Percentiles rank a stretch among this genome's conserved stretches.
phyloP scores from a whole-genome alignment of 2,797 vertebrate species.

The Paedocypris micromegethes region DNA sequence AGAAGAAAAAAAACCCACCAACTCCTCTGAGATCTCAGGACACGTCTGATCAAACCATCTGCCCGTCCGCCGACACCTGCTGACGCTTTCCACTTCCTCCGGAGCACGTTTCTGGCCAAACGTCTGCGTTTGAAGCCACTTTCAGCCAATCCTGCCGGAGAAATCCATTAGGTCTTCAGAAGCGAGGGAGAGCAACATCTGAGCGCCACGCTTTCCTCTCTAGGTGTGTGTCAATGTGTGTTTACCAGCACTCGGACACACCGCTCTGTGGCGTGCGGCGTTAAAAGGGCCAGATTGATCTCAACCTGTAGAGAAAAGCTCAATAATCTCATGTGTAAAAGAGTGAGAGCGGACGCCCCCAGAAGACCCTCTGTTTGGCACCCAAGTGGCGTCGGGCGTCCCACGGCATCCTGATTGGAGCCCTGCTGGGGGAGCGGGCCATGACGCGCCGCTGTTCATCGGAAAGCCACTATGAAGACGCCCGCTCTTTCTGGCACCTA shows the following conservation, averaged over 20 bases:
- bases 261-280: slow-evolving; percentile 45
- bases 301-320: slow-evolving; percentile 65
- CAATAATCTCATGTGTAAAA: slow-evolving; percentile 52
- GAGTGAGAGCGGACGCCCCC: slow-evolving; percentile 15
- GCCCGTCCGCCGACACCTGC: no score
- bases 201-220: background rate
- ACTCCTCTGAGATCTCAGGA: no score
- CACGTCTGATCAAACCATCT: no score
- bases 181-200: background rate
- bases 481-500: slow-evolving; percentile 10
- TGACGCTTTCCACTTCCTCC: no score
- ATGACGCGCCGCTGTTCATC: slow-evolving; percentile 51
- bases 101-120: background rate
- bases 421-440: slow-evolving; percentile 53
- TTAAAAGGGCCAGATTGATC: slow-evolving; percentile 73
- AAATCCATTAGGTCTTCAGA: slow-evolving; percentile 1
- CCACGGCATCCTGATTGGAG: slow-evolving; percentile 65
- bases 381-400: slow-evolving; percentile 56
- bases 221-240: slow-evolving; percentile 12
- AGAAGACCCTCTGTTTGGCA: slow-evolving; percentile 15
- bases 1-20: no score
- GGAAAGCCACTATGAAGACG: slow-evolving; percentile 25
- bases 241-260: background rate
- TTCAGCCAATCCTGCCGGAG: background rate
- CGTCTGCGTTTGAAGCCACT: background rate